These are phyloP conservation scores for Psephotus haematonotus DNA, from an alignment of 2,113 vertebrate genomes.

Conservation along the genomic window DNA sequence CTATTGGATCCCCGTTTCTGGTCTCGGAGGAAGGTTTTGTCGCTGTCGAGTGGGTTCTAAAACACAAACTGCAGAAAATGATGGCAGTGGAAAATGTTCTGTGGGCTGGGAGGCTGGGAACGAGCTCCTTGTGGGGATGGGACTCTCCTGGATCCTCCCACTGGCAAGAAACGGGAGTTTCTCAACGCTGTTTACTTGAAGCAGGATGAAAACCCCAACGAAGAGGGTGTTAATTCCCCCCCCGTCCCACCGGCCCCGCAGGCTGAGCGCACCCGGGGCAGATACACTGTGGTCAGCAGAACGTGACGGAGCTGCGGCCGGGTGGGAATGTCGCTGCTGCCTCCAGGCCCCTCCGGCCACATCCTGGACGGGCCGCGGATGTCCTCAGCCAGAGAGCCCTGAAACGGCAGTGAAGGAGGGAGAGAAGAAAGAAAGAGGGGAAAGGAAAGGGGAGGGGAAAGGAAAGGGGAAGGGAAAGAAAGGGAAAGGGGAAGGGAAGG, in stretches of 20 bases:
- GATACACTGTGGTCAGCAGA: slow-evolving; percentile 3
- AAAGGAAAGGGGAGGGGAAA: no score
- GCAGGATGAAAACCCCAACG: neutral
- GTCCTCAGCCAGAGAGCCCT: neutral
- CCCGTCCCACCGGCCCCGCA: neutral
- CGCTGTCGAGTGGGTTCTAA: neutral
- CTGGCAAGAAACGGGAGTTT: slow-evolving; percentile 29
- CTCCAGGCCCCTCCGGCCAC: neutral
- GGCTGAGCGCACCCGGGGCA: neutral
- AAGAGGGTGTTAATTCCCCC: neutral
- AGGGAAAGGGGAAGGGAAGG: no score
- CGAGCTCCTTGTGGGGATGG: neutral
- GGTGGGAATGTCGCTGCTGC: neutral
- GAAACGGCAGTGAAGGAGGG: neutral
- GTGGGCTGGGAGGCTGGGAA: neutral
- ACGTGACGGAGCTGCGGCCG: neutral
- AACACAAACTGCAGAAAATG: neutral
- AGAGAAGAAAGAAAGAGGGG: neutral
- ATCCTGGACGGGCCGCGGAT: neutral
- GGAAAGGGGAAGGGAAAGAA: no score
- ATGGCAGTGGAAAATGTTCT: slow-evolving; percentile 10
- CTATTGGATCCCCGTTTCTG: neutral
- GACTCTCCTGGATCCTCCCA: slow-evolving; percentile 30
- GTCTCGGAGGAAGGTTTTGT: neutral
- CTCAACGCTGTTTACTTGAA: slow-evolving; percentile 29